These are phyloP conservation scores for Salpingus planirostris DNA, from an alignment of 2,888 invertebrate genomes.

Conservation along the genomic window DNA sequence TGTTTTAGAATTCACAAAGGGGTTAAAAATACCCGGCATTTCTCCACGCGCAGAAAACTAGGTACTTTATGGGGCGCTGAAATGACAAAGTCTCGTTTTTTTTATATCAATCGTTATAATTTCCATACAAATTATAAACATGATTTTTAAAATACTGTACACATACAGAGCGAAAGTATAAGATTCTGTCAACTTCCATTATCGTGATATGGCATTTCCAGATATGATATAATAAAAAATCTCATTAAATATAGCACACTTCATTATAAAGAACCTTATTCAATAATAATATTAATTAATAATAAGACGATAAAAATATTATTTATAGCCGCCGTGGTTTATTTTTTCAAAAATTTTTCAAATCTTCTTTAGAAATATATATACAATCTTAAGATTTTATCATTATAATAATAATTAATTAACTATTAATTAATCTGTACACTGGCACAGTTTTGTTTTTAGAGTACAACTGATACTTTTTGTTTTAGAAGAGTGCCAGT, in stretches of 20 bases:
- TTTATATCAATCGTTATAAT: constrained; percentile 47
- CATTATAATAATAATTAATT: neutral
- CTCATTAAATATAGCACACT: constrained; percentile 37
- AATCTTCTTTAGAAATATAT: constrained; percentile 37
- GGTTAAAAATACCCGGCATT: no score
- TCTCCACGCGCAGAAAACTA: no score
- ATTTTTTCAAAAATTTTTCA: neutral
- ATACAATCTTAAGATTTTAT: constrained; percentile 24
- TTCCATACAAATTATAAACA: constrained; percentile 79
- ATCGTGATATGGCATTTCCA: constrained; percentile 43
- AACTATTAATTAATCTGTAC: no score
- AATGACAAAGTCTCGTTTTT: no score
- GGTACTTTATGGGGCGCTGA: no score
- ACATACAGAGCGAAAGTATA: constrained; percentile 44
- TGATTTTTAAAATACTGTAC: constrained; percentile 73
- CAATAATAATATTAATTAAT: no score
- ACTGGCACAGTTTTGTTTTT: no score
- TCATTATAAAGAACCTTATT: constrained; percentile 31
- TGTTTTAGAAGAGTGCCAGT: constrained; percentile 35
- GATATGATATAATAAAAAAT: constrained; percentile 39
- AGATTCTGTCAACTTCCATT: constrained; percentile 35
- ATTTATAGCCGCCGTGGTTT: constrained; percentile 36
- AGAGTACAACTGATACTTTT: constrained; percentile 17
- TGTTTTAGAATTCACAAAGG: no score
- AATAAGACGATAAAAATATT: constrained; percentile 36